Evolutionary conservation across 2,888 invertebrate genomes (phyloP), one percentile per base, ranked within the genome.

Genomic region (Phengaris alcon): DNA sequence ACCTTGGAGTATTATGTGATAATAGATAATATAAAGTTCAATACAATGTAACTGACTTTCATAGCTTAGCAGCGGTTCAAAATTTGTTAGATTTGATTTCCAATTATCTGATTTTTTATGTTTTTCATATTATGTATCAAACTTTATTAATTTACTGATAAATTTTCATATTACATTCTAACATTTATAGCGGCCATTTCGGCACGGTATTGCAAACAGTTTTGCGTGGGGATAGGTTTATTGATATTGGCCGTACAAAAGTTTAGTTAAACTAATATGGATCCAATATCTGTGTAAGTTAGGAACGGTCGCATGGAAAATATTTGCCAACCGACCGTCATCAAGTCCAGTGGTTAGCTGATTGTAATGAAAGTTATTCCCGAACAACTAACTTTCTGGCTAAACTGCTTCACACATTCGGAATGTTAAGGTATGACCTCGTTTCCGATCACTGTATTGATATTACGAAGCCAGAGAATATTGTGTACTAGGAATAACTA

Each of bases 281-380:
- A 77, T 81, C 77, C 78, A 82, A 84, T 83, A 84, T 80, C 83
- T 79, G 81, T 81, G 81, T 82, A 81, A 79, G 79, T 80, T 68
- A 44, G 51, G 73, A 35, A 75, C 57, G 75, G 69, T 79, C 80
- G 79, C 80, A 84, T 84, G 83, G 83, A 85, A 88, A 88, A 88
- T 88, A 87, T 90, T 89, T 88, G 87, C 77, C 77, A 77, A 84
- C 81, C 81, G 84, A 88, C 88, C 88, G 87, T 86, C 86, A 89
- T 89, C 88, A 87, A 86, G 86, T 84, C 83, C 81, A 83, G 86
- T 89, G 88, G 90, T 90, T 89, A 88, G 86, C 85, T 87, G 88
- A 90, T 90, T 90, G 88, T 89, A 90, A 91, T 91, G 90, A 87
- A 88, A 87, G 88, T 89, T 86, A 85, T 86, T 84, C 86, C 84